A percentile compares a stretch with the other conserved stretches of the same genome.
These are phyloP conservation scores for Myodes glareolus DNA, from an alignment of 2,113 vertebrate genomes.

Conservation along the genomic window DNA sequence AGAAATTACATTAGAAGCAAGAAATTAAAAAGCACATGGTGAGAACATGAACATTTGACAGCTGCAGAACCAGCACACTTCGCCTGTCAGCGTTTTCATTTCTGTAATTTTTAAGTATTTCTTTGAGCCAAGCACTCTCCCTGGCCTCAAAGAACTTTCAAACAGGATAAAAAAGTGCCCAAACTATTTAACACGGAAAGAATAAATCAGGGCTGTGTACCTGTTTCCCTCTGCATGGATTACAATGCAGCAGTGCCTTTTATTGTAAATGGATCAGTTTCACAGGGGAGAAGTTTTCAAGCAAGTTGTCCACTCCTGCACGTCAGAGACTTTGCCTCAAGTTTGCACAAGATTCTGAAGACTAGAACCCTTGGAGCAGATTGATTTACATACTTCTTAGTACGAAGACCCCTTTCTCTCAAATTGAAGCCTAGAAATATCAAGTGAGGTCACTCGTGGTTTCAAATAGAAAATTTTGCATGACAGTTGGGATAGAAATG, in stretches of 20 bases:
- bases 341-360: background rate
- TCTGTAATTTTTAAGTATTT: background rate
- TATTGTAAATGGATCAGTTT: background rate
- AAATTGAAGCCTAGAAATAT: conserved; percentile 40
- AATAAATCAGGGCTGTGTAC: background rate
- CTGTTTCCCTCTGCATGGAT: background rate
- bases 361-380: conserved; percentile 2
- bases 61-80: background rate
- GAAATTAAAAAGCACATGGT: background rate
- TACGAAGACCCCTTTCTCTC: background rate
- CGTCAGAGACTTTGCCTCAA: background rate
- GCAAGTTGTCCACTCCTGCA: background rate
- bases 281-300: background rate
- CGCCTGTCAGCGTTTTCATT: background rate
- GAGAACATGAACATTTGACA: background rate
- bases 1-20: background rate
- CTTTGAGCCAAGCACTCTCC: background rate
- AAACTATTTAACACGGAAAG: background rate
- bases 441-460: conserved; percentile 32
- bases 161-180: background rate
- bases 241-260: background rate
- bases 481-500: conserved; percentile 46
- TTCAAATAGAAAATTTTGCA: conserved; percentile 52
- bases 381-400: conserved; percentile 25
- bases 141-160: background rate